These are phyloP conservation scores for Odontamblyopus rebecca DNA, from an alignment of 2,797 vertebrate species.

Conservation along the genomic window DNA sequence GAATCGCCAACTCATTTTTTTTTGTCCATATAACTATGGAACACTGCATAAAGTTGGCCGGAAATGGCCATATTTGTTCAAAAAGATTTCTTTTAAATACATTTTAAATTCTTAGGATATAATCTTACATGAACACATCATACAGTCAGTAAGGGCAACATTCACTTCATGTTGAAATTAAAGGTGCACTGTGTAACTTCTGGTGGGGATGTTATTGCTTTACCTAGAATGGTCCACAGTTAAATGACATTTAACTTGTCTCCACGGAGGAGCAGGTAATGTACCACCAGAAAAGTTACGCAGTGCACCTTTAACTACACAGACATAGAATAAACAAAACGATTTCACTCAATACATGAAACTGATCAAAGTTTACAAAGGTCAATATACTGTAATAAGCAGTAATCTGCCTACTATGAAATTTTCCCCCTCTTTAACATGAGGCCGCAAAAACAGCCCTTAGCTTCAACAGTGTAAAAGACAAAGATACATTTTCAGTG, in stretches of 20 bases:
- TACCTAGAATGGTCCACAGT: not conserved
- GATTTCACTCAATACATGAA: slow-evolving; percentile 16
- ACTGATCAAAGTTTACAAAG: slow-evolving; percentile 15
- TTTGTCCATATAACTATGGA: slow-evolving; percentile 21
- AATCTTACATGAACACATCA: slow-evolving; percentile 52
- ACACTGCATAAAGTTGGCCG: slow-evolving; percentile 23
- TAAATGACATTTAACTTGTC: not conserved
- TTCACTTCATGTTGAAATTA: not conserved
- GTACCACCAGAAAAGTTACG: not conserved
- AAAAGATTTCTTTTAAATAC: slow-evolving; percentile 43
- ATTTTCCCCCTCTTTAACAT: slow-evolving; percentile 2
- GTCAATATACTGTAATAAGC: slow-evolving; percentile 19
- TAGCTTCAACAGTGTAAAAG: slow-evolving; percentile 47
- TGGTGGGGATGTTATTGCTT: not conserved
- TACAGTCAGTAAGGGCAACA: slow-evolving; percentile 17
- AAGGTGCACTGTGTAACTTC: not conserved
- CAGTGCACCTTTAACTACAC: not conserved
- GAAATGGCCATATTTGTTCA: slow-evolving; percentile 18
- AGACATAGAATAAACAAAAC: not conserved
- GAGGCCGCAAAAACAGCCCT: slow-evolving; percentile 38
- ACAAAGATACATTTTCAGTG: slow-evolving; percentile 34
- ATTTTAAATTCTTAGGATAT: slow-evolving; percentile 29
- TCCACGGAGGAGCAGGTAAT: not conserved
- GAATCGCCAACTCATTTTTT: not conserved
- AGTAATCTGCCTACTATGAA: slow-evolving; percentile 17